Conservation (phyloP, 2,888 invertebrate genomes). For the Caenorhabditis sp. region DNA sequence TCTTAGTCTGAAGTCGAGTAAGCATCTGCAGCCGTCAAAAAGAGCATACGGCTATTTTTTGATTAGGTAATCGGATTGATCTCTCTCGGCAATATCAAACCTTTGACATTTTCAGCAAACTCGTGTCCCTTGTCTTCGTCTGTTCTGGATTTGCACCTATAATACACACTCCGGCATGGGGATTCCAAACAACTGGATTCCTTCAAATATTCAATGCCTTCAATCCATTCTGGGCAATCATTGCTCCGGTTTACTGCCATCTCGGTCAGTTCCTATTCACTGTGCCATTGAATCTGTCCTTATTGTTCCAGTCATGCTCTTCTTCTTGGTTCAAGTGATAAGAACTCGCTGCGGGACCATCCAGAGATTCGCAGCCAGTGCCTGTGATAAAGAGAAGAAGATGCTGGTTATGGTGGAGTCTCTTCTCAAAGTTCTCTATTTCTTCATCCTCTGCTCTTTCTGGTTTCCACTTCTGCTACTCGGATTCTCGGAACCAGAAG, state of each 20-base stretch:
- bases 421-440: conserved; percentile 31
- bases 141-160: conserved; percentile 44
- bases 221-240: conserved; percentile 38
- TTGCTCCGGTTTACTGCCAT: conserved; percentile 21
- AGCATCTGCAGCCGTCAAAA: conserved; percentile 44
- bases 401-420: conserved; percentile 26
- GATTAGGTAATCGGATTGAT: conserved; percentile 16
- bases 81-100: too few species aligned
- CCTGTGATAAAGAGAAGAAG: conserved; percentile 33
- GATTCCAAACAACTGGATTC: conserved; percentile 47
- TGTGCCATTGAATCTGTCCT: too few species aligned
- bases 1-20: conserved; percentile 37
- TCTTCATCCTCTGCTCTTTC: conserved; percentile 42
- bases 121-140: conserved; percentile 15
- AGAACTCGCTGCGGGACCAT: conserved; percentile 27
- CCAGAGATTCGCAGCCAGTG: conserved; percentile 15
- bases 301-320: conserved; percentile 41
- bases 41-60: conserved; percentile 32
- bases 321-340: conserved; percentile 36
- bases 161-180: conserved; percentile 35
- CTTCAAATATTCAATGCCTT: conserved; percentile 32
- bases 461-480: conserved; percentile 35
- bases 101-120: conserved; percentile 45
- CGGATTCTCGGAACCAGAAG: conserved; percentile 24
- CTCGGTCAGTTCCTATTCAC: conserved; percentile 37